Conservation (phyloP, 2,888 invertebrate species). For the Deroplatys truncata region DNA sequence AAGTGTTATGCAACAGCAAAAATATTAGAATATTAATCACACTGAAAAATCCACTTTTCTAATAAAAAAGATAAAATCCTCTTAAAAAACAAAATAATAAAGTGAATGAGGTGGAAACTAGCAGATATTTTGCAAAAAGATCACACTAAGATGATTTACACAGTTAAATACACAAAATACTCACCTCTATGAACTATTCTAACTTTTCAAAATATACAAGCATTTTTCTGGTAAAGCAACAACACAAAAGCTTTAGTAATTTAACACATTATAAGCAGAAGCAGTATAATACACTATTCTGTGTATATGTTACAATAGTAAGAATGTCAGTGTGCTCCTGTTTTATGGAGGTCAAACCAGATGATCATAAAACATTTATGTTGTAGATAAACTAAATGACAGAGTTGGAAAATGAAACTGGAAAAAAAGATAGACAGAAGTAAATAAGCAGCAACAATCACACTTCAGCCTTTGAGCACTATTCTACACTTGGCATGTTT, state of each 20-base stretch:
- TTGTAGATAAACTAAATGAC: slow-evolving; percentile 18
- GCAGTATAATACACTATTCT: neutral
- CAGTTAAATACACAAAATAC: neutral
- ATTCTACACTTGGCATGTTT: neutral
- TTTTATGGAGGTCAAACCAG: slow-evolving; percentile 31
- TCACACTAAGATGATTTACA: neutral
- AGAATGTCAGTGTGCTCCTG: slow-evolving; percentile 23
- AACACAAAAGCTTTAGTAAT: slow-evolving; percentile 18
- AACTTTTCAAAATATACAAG: neutral
- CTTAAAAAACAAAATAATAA: neutral
- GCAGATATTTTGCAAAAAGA: neutral
- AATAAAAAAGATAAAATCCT: neutral
- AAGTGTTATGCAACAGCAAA: neutral
- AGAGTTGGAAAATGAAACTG: slow-evolving; percentile 25
- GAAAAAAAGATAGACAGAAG: slow-evolving; percentile 26
- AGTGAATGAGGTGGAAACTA: neutral
- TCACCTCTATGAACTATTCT: neutral
- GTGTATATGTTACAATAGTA: slow-evolving; percentile 27
- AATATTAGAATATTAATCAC: neutral
- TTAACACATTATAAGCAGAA: neutral
- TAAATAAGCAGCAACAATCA: slow-evolving; percentile 20
- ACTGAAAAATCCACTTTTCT: neutral
- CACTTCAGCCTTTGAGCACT: slow-evolving; percentile 21
- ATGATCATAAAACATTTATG: slow-evolving; percentile 18
- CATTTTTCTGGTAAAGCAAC: neutral